Evolutionary conservation across 1,140 invertebrate species (phyloP), one percentile per base, ranked within the genome.

Genomic region (Cotesia glomerata): DNA sequence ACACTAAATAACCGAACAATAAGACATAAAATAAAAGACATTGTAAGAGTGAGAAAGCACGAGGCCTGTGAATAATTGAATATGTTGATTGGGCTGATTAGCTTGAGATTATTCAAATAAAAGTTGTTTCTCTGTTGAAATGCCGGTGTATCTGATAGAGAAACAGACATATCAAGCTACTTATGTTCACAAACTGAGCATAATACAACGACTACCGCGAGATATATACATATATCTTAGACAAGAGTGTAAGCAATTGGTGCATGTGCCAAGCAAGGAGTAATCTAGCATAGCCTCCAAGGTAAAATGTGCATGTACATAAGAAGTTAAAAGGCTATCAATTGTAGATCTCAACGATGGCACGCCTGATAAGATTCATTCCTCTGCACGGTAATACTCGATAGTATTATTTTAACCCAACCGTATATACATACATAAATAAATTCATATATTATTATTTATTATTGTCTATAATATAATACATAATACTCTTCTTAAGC

Each of bases 61-160:
- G 45, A 67, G n/a, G 9, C 35, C 49, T 18, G 74, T 75, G 74
- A 75, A 75, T 75, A 75, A 75, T 75, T 75, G 71, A 75, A 75
- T 75, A 75, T 75, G 74, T 68, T 75, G 74, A 75, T 75, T 75
- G 39, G 63, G 69, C 71, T 75, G 74, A 75, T 75, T 75, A 75
- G 68, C 61, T 62, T 36, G 62, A 75, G 74, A 75, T 75, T 75
- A 75, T 75, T 72, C 74, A 66, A 75, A 67, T 75, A 54, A 67
- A 72, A 70, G 72, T 75, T 75, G 69, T 45, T 7, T 9, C 39
- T 7, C 66, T 71, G 68, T 75, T 75, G 71, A 73, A 75, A 72
- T 75, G 71, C 61, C 68, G 7, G 68, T 70, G 63, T 67, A 75
- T 75, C 74, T 75, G 71, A 73, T 73, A 73, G 68, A 45, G 7